A percentile compares a stretch with the other conserved stretches of the same genome.
These are phyloP conservation scores for Itoplectis maculator DNA, from an alignment of 2,888 invertebrate species.

Conservation along the genomic window DNA sequence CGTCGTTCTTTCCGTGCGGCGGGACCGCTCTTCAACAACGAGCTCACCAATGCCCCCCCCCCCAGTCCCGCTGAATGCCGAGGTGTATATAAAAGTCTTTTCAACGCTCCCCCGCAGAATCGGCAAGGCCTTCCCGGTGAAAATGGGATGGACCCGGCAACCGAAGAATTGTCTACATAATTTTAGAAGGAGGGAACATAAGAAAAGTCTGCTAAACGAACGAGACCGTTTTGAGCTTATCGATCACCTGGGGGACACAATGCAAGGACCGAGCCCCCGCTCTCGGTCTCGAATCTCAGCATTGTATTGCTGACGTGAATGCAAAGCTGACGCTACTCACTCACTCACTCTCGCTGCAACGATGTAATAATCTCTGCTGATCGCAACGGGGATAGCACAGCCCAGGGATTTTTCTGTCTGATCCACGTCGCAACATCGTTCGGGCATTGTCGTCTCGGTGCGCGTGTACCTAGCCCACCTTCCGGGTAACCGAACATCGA, in stretches of 20 bases:
- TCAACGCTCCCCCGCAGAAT: constrained; percentile 18
- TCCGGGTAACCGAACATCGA: constrained; percentile 52
- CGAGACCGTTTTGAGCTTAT: constrained; percentile 38
- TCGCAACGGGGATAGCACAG: constrained; percentile 18
- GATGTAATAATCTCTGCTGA: constrained; percentile 61
- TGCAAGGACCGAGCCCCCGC: not conserved
- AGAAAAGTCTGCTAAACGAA: constrained; percentile 7
- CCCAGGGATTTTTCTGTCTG: constrained; percentile 69
- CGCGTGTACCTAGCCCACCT: constrained; percentile 36
- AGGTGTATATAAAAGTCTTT: constrained; percentile 25
- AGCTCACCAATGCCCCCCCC: constrained; percentile 26
- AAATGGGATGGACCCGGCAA: not conserved
- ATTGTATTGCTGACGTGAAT: constrained; percentile 45
- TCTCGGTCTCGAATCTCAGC: constrained; percentile 28
- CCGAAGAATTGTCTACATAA: constrained; percentile 24
- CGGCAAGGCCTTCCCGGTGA: not conserved
- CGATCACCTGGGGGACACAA: constrained; percentile 41
- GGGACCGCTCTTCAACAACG: constrained; percentile 37
- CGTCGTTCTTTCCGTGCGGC: not conserved
- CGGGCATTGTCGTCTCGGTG: constrained; percentile 55
- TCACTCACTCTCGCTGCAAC: constrained; percentile 26
- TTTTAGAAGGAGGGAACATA: constrained; percentile 12
- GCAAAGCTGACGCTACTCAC: constrained; percentile 46
- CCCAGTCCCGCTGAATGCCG: not conserved
- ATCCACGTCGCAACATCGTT: constrained; percentile 71